phyloP scores from a whole-genome alignment of 2,797 vertebrate species.

The Apogon hyalosoma region DNA sequence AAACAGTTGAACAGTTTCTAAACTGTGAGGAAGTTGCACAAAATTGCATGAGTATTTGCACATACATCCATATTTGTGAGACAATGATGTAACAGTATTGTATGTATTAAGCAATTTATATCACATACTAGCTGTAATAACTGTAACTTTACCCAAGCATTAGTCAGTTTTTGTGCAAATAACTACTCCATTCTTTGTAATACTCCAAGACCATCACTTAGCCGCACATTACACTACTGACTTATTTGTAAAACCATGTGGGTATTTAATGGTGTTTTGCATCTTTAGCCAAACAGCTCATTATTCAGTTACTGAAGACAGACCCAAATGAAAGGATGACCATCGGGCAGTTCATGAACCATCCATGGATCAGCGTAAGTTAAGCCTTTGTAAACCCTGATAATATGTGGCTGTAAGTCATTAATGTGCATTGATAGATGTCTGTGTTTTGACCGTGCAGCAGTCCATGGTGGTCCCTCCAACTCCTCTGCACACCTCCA shows the following conservation, averaged over 20 bases:
- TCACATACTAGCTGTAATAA: no score
- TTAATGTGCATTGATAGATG: slow-evolving; percentile 9
- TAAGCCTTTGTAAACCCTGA: not conserved
- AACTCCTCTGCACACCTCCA: slow-evolving; percentile 94
- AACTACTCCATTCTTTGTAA: no score
- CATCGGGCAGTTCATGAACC: slow-evolving; percentile 94
- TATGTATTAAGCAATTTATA: no score
- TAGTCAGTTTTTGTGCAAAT: no score
- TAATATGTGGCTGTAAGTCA: not conserved
- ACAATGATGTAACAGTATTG: no score
- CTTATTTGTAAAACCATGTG: not conserved
- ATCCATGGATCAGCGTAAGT: slow-evolving; percentile 97
- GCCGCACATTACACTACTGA: not conserved
- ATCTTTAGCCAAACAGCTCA: slow-evolving; percentile 91
- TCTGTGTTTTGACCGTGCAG: slow-evolving; percentile 74
- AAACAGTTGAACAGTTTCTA: not conserved
- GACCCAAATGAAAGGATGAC: slow-evolving; percentile 96
- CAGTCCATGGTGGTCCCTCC: slow-evolving; percentile 94
- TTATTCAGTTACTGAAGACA: slow-evolving; percentile 93
- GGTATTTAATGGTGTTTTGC: slow-evolving; percentile 8
- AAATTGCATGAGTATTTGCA: not conserved
- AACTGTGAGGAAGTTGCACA: not conserved
- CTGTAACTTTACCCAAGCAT: no score
- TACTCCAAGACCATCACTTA: not conserved
- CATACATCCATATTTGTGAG: no score